phyloP scores from a whole-genome alignment of 2,113 vertebrate genomes.

The Zosterops pallidus region DNA sequence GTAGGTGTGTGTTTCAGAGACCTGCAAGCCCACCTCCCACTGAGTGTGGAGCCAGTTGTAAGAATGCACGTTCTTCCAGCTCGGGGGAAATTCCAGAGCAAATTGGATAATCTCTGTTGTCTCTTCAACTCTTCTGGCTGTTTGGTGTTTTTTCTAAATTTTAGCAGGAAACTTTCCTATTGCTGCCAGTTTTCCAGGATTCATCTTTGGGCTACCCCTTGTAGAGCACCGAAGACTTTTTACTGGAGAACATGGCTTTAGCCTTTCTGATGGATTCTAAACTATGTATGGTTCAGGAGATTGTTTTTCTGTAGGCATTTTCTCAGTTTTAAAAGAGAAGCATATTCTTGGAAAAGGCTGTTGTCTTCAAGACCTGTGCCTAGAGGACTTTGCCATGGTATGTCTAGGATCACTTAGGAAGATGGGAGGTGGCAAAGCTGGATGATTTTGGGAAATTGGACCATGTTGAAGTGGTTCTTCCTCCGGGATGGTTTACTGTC shows the following conservation, averaged over 20 bases:
- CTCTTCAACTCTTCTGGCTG: not conserved
- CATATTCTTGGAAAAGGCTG: not conserved
- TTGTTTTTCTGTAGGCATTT: not conserved
- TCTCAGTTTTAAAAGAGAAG: not conserved
- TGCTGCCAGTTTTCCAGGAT: not conserved
- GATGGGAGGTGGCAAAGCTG: not conserved
- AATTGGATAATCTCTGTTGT: not conserved
- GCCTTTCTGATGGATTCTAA: not conserved
- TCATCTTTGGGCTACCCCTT: not conserved
- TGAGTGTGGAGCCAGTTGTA: not conserved
- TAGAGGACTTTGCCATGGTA: not conserved
- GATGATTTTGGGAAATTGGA: not conserved
- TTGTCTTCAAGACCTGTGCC: not conserved
- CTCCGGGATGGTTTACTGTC: not conserved
- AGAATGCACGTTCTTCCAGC: not conserved
- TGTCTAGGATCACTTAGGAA: not conserved
- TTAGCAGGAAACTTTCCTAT: not conserved
- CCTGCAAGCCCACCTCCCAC: not conserved
- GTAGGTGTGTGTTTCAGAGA: not conserved
- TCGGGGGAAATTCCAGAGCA: not conserved
- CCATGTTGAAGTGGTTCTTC: not conserved
- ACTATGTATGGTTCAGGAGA: not conserved
- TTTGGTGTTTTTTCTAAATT: not conserved
- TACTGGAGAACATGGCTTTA: not conserved
- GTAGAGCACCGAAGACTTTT: not conserved